Conservation (phyloP, 2,888 invertebrate species). For the Limnephilus auricula region DNA sequence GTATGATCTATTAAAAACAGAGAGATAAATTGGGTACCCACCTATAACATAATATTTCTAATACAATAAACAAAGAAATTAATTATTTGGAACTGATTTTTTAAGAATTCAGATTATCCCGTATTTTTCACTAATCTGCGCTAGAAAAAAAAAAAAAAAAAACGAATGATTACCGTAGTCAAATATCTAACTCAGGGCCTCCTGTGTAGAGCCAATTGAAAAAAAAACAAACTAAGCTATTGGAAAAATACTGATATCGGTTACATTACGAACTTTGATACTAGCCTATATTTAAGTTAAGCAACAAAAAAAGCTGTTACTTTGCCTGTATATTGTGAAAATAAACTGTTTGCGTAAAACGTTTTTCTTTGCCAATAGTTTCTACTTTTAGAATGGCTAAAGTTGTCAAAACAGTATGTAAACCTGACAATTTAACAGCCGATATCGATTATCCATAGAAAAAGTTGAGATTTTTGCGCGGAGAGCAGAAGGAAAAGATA, state of each 20-base stretch:
- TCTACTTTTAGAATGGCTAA: neutral
- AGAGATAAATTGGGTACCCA: no score
- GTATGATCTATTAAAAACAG: no score
- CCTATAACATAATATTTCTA: no score
- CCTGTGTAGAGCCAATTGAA: neutral
- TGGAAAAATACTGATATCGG: neutral
- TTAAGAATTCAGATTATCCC: no score
- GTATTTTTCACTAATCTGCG: no score
- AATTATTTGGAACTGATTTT: no score
- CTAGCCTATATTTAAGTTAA: neutral
- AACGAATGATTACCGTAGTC: no score
- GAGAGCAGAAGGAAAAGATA: neutral
- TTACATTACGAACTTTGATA: neutral
- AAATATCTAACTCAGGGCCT: no score
- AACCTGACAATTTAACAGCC: neutral
- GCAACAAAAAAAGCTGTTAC: neutral
- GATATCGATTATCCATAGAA: neutral
- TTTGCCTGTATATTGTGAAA: neutral
- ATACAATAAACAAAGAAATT: no score
- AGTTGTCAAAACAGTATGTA: neutral
- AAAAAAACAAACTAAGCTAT: neutral
- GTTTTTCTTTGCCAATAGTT: neutral
- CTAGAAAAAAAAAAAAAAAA: no score
- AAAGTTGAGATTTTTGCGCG: neutral
- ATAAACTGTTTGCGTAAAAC: neutral